Evolutionary conservation across 2,888 invertebrate species (phyloP), one percentile per base, ranked within the genome.

Genomic region (Lobophora halterata): DNA sequence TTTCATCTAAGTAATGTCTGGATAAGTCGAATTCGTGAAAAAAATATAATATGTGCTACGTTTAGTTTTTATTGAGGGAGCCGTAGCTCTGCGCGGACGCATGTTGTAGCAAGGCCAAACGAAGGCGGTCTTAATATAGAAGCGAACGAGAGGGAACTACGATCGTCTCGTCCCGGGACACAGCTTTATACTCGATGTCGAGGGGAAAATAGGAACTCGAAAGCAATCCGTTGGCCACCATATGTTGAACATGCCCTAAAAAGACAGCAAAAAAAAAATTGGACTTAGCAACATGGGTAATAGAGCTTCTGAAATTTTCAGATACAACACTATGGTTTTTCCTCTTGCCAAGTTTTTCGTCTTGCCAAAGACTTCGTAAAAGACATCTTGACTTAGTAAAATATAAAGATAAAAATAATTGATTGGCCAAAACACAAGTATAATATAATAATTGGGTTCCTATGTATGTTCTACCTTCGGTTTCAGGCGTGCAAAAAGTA

Each of bases 31-130:
- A 58, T 68, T 82, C 77, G 77, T 67, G 55, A 61, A 68, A 74
- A 80, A 82, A 79, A 81, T 82, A 81, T 80, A 79, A 79, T 79
- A 82, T 74, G 80, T 78, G 67, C 79, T 80, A 76, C 83, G 86
- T 78, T 80, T 81, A 71, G 66, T 71, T 79, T 77, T 81, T 74
- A 69, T 70, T 73, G 76, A 63, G 72, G 61, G 69, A 58, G 48
- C 68, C 64, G 55, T 61, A 57, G 61, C 55, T 71, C 63, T 82
- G 85, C 81, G 83, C 73, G 58, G 49, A 62, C 73, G 77, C 86
- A 86, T 86, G 51, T 50, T 65, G 65, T 52, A 41, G 44, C 77
- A 81, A 82, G 82, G 83, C 73, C 81, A 65, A 60, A 20, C 60
- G 69, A 64, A 70, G 72, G 65, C 71, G 77, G 65, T 85, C 85